Base-by-base conservation (phyloP, 1,140 invertebrate genomes). In the Schlechtendalia chinensis region DNA sequence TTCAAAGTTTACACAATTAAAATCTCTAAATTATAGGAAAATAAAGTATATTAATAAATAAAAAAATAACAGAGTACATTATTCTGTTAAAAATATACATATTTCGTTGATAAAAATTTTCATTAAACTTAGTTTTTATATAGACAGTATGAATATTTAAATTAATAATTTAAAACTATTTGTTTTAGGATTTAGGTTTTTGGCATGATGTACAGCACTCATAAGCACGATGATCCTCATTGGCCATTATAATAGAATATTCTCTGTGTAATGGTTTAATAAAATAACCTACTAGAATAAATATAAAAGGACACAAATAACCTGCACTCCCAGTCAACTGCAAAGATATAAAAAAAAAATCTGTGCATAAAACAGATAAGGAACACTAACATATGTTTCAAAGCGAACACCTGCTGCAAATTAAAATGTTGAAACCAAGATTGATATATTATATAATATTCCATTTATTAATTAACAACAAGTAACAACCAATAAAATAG, bases 131-230 rank as follows among this genome's bases (percentile, higher is more conserved):
- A 65, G n/a, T 67, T 47, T 45, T 59, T 22, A 1, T 24, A 59
- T 24, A 69, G 14, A 24, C 5, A 8, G 32, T 39, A 50, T 24
- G 1, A 24, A 39, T 69, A 27, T 50, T 69, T 32, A 72, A n/a
- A 72, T 29, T 72, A 50, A 71, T 71, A 71, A 71, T 71, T 50
- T 53, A 71, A 71, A 53, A 71, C 67, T 5, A 53, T 71, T 53
- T 71, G 65, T 53, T 19, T 47, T 69, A 53, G 16, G 45, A 27
- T 63, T 19, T 17, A 10, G 16, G 17, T 54, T 72, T 71, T 72
- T 72, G 69, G 69, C 69, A 72, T 53, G 17, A 17, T 17, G 12
- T 54, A 72, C 47, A 72, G 12, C 3, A 72, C 24, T 32, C 24
- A 54, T 2, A 19, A 72, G 53, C 24, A 72, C 24, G 17, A 54